A percentile compares a stretch with the other conserved stretches of the same genome.
phyloP scores from a whole-genome alignment of 2,797 vertebrate species.

The Megaceryle alcyon region DNA sequence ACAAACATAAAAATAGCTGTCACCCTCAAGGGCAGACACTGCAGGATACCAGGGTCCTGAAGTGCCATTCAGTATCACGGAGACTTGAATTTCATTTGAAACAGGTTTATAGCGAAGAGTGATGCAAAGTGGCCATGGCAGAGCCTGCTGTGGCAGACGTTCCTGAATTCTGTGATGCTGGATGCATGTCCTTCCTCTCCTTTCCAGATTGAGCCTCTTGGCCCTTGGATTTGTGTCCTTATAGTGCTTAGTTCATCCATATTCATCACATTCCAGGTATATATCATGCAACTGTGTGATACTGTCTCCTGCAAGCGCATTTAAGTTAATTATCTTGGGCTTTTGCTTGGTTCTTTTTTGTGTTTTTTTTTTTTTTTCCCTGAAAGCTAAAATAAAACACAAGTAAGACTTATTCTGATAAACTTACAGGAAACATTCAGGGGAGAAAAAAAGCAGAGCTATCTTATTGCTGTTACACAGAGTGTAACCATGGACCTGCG shows the following conservation, averaged over 20 bases:
- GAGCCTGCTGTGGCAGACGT: neutral
- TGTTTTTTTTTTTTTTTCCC: neutral
- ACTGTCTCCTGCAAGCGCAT: neutral
- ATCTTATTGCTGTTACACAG: constrained; percentile 79
- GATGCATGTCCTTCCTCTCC: neutral
- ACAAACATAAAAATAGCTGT: constrained; percentile 7
- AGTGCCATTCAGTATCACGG: neutral
- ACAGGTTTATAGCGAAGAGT: neutral
- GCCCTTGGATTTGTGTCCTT: neutral
- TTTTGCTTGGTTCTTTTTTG: neutral
- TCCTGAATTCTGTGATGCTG: neutral
- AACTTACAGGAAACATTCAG: constrained; percentile 74
- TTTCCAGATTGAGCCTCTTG: neutral
- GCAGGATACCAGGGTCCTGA: neutral
- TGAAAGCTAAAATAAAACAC: constrained; percentile 80
- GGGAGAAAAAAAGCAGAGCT: constrained; percentile 81
- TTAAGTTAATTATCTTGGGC: neutral
- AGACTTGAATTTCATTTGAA: neutral
- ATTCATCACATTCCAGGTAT: neutral
- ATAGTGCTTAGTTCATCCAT: neutral
- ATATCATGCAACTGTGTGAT: neutral
- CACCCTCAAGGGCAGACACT: neutral
- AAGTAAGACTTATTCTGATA: constrained; percentile 71
- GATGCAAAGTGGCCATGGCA: neutral
- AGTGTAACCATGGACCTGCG: constrained; percentile 89